phyloP scores from a whole-genome alignment of 2,797 vertebrate species.

The Bovichtus diacanthus region DNA sequence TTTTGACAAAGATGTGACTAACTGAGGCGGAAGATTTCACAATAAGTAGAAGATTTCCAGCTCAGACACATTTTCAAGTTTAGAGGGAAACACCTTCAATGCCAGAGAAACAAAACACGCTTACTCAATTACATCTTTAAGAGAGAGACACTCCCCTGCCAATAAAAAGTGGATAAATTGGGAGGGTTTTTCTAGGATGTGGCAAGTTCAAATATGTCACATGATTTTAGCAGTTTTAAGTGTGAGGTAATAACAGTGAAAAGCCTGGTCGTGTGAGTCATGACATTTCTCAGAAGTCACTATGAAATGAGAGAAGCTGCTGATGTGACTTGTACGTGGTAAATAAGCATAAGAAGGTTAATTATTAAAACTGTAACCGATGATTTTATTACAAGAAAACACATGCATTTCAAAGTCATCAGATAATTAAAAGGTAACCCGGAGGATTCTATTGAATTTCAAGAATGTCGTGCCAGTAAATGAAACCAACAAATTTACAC shows the following conservation, averaged over 20 bases:
- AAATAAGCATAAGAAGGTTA: neutral
- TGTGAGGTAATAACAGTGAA: conserved; percentile 16
- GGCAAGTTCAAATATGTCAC: conserved; percentile 2
- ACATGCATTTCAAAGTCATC: neutral
- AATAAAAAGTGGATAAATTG: neutral
- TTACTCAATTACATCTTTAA: conserved; percentile 8
- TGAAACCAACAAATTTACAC: neutral
- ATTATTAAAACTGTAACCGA: neutral
- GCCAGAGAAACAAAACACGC: neutral
- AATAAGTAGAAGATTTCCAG: conserved; percentile 18
- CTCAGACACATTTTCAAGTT: neutral
- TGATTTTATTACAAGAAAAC: neutral
- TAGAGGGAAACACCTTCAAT: neutral
- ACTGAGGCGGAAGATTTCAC: conserved; percentile 38
- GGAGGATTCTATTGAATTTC: neutral
- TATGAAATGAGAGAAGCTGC: neutral
- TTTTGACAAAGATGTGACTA: conserved; percentile 31
- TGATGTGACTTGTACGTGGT: neutral
- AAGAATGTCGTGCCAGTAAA: neutral
- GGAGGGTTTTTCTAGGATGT: conserved; percentile 34
- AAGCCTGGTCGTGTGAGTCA: conserved; percentile 26
- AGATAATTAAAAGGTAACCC: neutral
- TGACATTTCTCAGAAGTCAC: conserved; percentile 10
- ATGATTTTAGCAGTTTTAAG: neutral
- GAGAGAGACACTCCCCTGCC: neutral